Percentiles rank a stretch among this genome's conserved stretches.
These are phyloP conservation scores for Macrotus californicus DNA, from an alignment of 2,113 vertebrate species.

Conservation along the genomic window DNA sequence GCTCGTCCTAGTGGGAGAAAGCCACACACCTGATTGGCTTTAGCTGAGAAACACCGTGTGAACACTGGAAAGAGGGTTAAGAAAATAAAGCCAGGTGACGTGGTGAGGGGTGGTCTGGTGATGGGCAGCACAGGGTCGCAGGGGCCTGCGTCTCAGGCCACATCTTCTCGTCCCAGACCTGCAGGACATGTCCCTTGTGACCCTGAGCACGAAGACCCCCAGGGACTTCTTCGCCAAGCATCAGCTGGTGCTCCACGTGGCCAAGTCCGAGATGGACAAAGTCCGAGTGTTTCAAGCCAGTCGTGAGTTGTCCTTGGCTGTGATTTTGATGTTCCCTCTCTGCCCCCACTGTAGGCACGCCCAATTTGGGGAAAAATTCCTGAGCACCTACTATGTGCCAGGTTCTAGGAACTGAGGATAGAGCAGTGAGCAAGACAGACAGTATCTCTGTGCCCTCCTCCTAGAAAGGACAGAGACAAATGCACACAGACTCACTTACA, in stretches of 20 bases:
- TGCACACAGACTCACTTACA: not conserved
- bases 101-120: not conserved
- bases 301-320: constrained; percentile 23
- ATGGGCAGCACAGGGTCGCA: not conserved
- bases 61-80: not conserved
- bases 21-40: not conserved
- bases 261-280: constrained; percentile 79
- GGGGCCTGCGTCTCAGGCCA: not conserved
- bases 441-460: not conserved
- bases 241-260: constrained; percentile 86
- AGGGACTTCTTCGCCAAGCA: constrained; percentile 80
- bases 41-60: not conserved
- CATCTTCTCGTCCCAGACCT: constrained; percentile 76
- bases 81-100: not conserved
- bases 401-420: not conserved
- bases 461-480: not conserved
- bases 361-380: accelerated
- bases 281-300: constrained; percentile 84
- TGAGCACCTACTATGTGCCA: not conserved
- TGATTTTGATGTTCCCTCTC: not conserved
- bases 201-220: constrained; percentile 86
- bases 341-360: not conserved
- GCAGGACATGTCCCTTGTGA: constrained; percentile 91
- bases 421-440: not conserved
- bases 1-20: not conserved